These are phyloP conservation scores for Morpho helenor DNA, from an alignment of 2,888 invertebrate genomes.

Conservation along the genomic window DNA sequence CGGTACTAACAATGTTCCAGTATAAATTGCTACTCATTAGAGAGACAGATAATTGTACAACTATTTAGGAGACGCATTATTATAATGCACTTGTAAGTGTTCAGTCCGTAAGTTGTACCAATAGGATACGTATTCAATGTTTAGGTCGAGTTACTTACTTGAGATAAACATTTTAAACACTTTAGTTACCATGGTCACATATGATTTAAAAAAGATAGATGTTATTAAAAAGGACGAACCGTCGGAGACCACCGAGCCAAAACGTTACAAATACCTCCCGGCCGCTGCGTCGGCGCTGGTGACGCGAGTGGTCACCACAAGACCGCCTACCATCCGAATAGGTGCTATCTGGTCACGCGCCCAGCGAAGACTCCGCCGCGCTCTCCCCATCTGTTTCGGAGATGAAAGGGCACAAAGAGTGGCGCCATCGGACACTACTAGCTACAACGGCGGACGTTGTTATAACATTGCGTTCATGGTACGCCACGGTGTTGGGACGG, in stretches of 20 bases:
- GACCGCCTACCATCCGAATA: constrained; percentile 29
- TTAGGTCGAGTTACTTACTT: no score
- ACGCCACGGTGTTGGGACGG: constrained; percentile 45
- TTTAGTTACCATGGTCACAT: neutral
- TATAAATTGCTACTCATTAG: no score
- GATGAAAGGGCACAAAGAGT: constrained; percentile 48
- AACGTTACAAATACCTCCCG: constrained; percentile 55
- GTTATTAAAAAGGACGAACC: constrained; percentile 48
- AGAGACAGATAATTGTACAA: no score
- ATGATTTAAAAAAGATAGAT: constrained; percentile 2
- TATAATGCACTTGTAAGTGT: no score
- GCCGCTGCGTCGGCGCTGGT: constrained; percentile 48
- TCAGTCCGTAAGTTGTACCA: no score
- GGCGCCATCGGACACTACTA: constrained; percentile 54
- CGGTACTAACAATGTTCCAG: no score
- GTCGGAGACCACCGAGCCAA: constrained; percentile 44
- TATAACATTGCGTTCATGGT: constrained; percentile 66
- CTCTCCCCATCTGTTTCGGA: constrained; percentile 56
- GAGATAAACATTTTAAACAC: no score
- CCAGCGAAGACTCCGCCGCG: constrained; percentile 41
- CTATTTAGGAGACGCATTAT: no score
- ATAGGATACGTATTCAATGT: no score
- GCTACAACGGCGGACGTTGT: constrained; percentile 54
- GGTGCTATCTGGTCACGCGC: constrained; percentile 39
- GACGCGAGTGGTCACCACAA: constrained; percentile 37